Evolutionary conservation across 2,113 vertebrate genomes (phyloP), one percentile per base, ranked within the genome.

Genomic region (Apaloderma vittatum): DNA sequence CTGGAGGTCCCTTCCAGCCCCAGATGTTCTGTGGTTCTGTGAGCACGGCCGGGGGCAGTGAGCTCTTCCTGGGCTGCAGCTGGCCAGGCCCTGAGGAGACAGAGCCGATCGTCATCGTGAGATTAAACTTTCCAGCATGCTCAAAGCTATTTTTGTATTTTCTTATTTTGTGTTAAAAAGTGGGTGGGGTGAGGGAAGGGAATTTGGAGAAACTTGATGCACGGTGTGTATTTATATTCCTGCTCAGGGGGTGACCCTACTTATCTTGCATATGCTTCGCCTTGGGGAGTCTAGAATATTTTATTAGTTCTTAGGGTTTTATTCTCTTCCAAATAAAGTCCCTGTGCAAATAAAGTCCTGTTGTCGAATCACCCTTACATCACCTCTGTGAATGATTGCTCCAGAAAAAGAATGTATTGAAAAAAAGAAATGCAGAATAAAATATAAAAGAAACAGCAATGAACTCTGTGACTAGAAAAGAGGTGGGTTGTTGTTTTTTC

Each of bases 271-370:
- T 76, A 16, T 17, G 58, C 77, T 86, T 86, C 83, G 83, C 94
- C 88, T 89, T 58, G 26, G 88, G 96, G 27, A 88, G 48, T 55
- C 75, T n/a, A 23, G 94, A 95, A 95, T 96, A 74, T 90, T 97
- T 95, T 84, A 94, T 97, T 94, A 88, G 73, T 71, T 61, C 11
- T 70, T 37, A 61, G 76, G 71, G 79, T 52, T 93, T 96, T 79
- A 52, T 27, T 34, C 20, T 20, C 46, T 88, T 92, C 75, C 76
- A 92, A 10, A 91, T 95, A 76, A 83, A 85, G 85, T 70, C 57
- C 45, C 78, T n/a, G 16, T 58, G 32, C 55, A 81, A 48, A 59
- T n/a, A 92, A 94, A 87, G 75, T n/a, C n/a, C 6, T 34, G 81
- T 87, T 68, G 67, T 67, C 72, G 51, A 3, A 74, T 48, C 70